A percentile compares a stretch with the other conserved stretches of the same genome.
These are phyloP conservation scores for Theocolax elegans DNA, from an alignment of 1,140 invertebrate genomes.

Conservation along the genomic window DNA sequence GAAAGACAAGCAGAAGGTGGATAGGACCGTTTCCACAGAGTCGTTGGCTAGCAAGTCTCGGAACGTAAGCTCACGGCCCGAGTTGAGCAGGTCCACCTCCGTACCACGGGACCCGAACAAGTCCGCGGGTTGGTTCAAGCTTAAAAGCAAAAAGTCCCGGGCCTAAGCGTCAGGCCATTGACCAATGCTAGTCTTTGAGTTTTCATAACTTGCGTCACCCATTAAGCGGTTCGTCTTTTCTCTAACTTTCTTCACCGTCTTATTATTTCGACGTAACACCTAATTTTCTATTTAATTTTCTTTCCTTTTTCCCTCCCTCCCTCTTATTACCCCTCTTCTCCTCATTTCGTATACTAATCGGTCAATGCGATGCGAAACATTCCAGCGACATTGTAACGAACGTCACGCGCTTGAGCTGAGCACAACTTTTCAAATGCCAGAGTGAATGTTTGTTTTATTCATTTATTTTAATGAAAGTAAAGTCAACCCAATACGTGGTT, in stretches of 20 bases:
- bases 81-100: slow-evolving; percentile 72
- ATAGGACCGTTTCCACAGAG: slow-evolving; percentile 72
- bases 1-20: slow-evolving; percentile 66
- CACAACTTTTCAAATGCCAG: background rate
- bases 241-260: background rate
- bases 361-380: slow-evolving; percentile 21
- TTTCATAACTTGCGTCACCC: slow-evolving; percentile 40
- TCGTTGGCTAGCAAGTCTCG: slow-evolving; percentile 67
- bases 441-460: background rate
- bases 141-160: slow-evolving; percentile 72
- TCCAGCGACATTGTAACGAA: slow-evolving; percentile 19
- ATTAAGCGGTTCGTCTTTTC: slow-evolving; percentile 3
- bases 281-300: background rate
- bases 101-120: slow-evolving; percentile 77
- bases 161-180: slow-evolving; percentile 64
- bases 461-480: background rate
- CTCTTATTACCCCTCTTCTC: background rate
- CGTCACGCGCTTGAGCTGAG: background rate
- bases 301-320: background rate
- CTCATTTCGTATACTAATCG: slow-evolving; percentile 18
- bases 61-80: slow-evolving; percentile 62
- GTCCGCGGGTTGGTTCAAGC: slow-evolving; percentile 78
- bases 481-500: too few species aligned
- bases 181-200: slow-evolving; percentile 68
- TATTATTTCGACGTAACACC: background rate